Evolutionary conservation across 2,888 invertebrate species (phyloP).

Genomic region (Gordius sp.): DNA sequence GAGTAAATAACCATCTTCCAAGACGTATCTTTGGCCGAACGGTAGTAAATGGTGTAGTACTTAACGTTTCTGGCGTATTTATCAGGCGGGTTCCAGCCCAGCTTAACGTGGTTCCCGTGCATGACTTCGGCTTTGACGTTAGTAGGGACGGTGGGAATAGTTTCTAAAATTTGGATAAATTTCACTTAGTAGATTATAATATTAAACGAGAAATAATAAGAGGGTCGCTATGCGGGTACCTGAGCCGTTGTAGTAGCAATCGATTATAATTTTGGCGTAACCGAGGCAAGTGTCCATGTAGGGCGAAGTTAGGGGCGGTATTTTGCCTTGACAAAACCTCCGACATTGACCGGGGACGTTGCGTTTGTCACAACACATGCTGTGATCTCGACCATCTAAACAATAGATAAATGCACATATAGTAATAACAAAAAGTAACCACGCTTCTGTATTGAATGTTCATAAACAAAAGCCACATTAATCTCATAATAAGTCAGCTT

Average conservation of each 20-base stretch:
- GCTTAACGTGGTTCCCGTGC: neutral
- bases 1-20: neutral
- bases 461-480: no score
- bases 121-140: neutral
- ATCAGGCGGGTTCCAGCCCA: neutral
- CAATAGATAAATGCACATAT: no score
- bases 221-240: no score
- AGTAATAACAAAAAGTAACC: no score
- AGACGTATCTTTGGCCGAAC: neutral
- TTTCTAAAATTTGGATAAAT: no score
- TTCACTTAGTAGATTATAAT: no score
- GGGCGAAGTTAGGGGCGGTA: neutral
- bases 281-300: neutral
- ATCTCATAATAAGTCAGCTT: no score
- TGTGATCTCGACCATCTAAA: slow-evolving; percentile 4
- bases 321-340: neutral
- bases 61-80: neutral
- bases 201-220: no score
- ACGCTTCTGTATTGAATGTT: no score
- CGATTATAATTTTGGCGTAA: neutral
- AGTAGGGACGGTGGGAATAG: neutral
- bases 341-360: neutral
- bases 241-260: slow-evolving; percentile 7
- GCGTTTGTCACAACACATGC: neutral
- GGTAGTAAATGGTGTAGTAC: neutral